Evolutionary conservation across 2,797 vertebrate genomes (phyloP), one percentile per base, ranked within the genome.

Genomic region (Sebastes kiyomatsui): DNA sequence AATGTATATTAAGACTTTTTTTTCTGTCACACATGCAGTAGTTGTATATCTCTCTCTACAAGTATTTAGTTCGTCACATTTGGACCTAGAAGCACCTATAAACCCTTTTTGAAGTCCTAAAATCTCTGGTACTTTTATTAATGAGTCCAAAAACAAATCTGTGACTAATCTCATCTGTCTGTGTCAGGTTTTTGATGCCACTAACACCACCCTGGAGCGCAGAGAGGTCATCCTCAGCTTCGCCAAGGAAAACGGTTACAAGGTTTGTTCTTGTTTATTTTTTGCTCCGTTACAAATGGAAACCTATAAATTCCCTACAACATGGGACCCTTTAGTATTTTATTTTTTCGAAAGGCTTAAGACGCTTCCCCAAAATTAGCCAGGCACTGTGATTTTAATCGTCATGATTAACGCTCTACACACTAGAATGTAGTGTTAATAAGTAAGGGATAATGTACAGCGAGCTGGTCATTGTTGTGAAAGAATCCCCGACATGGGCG

Each of bases 161-260:
- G 2, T 27, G 4, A 7, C 27, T n/a, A 0, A 27, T 9, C 1
- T 33, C 7, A 2, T 55, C 5, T 25, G 14, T 49, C 10, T 22
- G 66, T 35, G 5, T 18, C 59, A 98, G 97, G 97, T 98, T 46
- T 98, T 98, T 32, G 97, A 98, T 84, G 97, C 97, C 70, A 98
- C 97, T 18, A 98, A 98, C 88, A 98, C 97, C 1, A 98, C 97
- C 0, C 77, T 91, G 25, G 97, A 98, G 33, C 95, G 97, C 54
- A 93, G 97, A 65, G 94, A 96, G 16, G 66, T 97, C 74, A 98
- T 98, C 87, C 92, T 97, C 35, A 85, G 86, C 75, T 98, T 98
- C 9, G 96, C 97, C 42, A 96, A 96, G 79, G 96, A 97, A 14
- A 96, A 97, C 4, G 96, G 96, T 6, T 98, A 97, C 92, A 98